Evolutionary conservation across 1,140 invertebrate genomes (phyloP).

Genomic region (Macrocentrus cingulum): DNA sequence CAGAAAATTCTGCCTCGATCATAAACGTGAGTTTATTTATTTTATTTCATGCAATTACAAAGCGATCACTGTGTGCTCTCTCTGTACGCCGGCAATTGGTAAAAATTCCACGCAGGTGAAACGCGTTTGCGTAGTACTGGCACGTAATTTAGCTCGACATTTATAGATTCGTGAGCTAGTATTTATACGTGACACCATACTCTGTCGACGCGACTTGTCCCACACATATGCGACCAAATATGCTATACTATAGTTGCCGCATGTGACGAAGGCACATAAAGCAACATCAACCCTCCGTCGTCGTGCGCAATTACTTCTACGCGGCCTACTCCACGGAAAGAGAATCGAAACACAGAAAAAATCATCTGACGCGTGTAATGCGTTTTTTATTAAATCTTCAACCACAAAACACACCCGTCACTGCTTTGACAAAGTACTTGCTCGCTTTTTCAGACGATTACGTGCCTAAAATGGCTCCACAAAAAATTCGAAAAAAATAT

Average conservation of each 20-base stretch:
- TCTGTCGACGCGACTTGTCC: not conserved
- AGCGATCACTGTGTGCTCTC: too few relatives aligned
- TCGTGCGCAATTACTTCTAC: slow-evolving; percentile 20
- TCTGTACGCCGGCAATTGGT: too few relatives aligned
- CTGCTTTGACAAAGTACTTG: not conserved
- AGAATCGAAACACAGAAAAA: slow-evolving; percentile 42
- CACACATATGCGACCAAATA: not conserved
- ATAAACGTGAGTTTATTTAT: too few relatives aligned
- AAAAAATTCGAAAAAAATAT: too few relatives aligned
- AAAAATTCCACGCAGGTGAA: too few relatives aligned
- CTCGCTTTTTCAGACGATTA: slow-evolving; percentile 1
- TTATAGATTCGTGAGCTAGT: slow-evolving; percentile 20
- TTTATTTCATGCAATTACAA: too few relatives aligned
- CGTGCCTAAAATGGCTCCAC: too few relatives aligned
- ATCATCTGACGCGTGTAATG: slow-evolving; percentile 52
- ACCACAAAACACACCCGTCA: slow-evolving; percentile 14
- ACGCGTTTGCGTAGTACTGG: not conserved
- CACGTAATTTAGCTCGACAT: slow-evolving; percentile 13
- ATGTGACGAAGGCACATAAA: not conserved
- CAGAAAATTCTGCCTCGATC: too few relatives aligned
- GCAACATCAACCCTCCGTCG: slow-evolving; percentile 13
- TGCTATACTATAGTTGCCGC: not conserved
- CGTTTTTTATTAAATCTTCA: slow-evolving; percentile 49
- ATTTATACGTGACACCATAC: slow-evolving; percentile 19
- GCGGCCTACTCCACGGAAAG: slow-evolving; percentile 28